Base-by-base conservation (phyloP, 2,113 vertebrate genomes). In the Burhinus oedicnemus region DNA sequence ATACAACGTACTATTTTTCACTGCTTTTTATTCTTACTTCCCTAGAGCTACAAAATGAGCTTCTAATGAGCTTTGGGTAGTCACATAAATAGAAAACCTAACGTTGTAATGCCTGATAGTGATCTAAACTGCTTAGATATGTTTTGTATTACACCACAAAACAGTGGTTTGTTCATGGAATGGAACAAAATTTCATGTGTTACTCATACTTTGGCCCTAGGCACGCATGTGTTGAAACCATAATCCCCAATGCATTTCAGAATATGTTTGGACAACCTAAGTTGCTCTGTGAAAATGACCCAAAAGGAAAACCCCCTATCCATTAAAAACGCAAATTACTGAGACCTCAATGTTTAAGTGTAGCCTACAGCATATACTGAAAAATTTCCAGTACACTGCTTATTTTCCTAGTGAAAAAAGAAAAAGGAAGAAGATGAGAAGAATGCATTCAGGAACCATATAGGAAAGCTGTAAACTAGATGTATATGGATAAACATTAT, bases 141-240 rank as follows among this genome's bases (percentile, higher is more conserved):
- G 97, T 97, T 98, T 98, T 98, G 93, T 96, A 97, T 98, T 98
- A 98, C 92, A 96, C 97, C 97, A 98, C 98, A 98, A 97, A 98
- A 98, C 97, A 98, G 97, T 98, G 98, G 97, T 98, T 98, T 98
- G 97, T 98, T 98, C 98, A 98, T 83, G 92, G 97, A 98, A 98
- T 98, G 98, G 97, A 98, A 98, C 96, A 98, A 98, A 98, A 98
- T 97, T 98, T 98, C 97, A 97, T 98, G 97, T 97, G 97, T 98
- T 98, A 98, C 97, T 98, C 97, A 98, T 98, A 97, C 95, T 98
- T 98, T 98, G 98, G 98, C 98, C 98, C 96, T 97, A 98, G 98
- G 98, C 98, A 98, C 38, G 76, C 96, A 98, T 98, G 97, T 97
- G 97, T 97, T 98, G 98, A 98, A 98, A 98, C 98, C 94, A 94